Percentiles rank a stretch among this genome's conserved stretches.
These are phyloP conservation scores for Anguilla japonica DNA, from an alignment of 2,113 vertebrate genomes.

Conservation along the genomic window DNA sequence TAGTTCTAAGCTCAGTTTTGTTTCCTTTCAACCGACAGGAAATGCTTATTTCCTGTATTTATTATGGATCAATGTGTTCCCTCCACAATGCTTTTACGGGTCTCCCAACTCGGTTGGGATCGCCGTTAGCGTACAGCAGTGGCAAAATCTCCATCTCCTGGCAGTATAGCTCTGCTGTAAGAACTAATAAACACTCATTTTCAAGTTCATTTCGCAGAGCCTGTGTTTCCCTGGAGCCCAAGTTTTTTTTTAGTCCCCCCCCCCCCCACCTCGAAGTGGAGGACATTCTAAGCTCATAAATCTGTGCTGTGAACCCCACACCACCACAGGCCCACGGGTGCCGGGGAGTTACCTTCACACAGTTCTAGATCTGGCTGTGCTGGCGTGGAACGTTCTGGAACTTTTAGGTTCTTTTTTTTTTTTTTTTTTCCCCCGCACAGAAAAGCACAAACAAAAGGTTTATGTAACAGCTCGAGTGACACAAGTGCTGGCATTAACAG, in stretches of 20 bases:
- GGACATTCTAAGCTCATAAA: background rate
- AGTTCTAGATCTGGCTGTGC: background rate
- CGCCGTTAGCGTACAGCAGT: background rate
- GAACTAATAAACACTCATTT: background rate
- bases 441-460: background rate
- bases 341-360: background rate
- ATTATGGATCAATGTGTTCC: background rate
- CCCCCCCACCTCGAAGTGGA: background rate
- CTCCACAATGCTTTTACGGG: too few relatives aligned
- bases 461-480: background rate
- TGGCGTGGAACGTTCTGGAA: background rate
- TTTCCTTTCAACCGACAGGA: background rate
- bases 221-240: slow-evolving; percentile 10
- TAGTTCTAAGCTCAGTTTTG: background rate
- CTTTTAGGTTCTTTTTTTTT: background rate
- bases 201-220: slow-evolving; percentile 12
- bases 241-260: background rate
- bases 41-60: background rate
- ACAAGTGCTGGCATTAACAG: background rate
- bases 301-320: background rate
- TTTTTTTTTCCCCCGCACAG: background rate
- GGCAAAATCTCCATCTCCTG: slow-evolving; percentile 13
- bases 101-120: background rate
- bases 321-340: too few relatives aligned
- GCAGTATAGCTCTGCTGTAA: background rate